Percentiles rank a stretch among this genome's conserved stretches.
These are phyloP conservation scores for Metopolophium dirhodum DNA, from an alignment of 1,140 invertebrate genomes.

Conservation along the genomic window DNA sequence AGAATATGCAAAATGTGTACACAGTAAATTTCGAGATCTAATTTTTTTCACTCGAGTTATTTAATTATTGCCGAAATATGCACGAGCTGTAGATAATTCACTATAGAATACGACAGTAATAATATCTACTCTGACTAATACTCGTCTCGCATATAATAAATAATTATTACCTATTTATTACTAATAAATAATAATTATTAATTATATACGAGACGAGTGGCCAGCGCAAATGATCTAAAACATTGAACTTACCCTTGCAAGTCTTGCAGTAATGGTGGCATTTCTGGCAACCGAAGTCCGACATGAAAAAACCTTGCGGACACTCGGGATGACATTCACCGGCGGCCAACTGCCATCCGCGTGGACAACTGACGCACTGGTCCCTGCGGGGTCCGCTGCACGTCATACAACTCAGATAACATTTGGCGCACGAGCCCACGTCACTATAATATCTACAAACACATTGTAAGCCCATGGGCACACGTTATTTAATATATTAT, in stretches of 20 bases:
- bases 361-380: constrained; percentile 82
- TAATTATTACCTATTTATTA: not conserved
- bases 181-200: not conserved
- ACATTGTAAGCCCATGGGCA: not conserved
- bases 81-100: not conserved
- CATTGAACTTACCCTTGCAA: constrained; percentile 70
- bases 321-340: constrained; percentile 84
- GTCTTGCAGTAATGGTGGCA: constrained; percentile 84
- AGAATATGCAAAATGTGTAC: not conserved
- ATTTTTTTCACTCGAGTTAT: not conserved
- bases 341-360: constrained; percentile 76
- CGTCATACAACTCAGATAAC: constrained; percentile 82
- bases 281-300: constrained; percentile 79
- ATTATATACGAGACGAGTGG: not conserved
- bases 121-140: no score
- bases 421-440: constrained; percentile 78
- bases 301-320: constrained; percentile 82
- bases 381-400: constrained; percentile 80
- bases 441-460: constrained; percentile 79
- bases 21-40: not conserved
- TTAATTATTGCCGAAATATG: not conserved
- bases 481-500: not conserved
- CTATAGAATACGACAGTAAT: not conserved
- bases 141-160: no score
- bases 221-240: not conserved